These are phyloP conservation scores for Galaxias olidus DNA, from an alignment of 2,797 vertebrate genomes.

Conservation along the genomic window DNA sequence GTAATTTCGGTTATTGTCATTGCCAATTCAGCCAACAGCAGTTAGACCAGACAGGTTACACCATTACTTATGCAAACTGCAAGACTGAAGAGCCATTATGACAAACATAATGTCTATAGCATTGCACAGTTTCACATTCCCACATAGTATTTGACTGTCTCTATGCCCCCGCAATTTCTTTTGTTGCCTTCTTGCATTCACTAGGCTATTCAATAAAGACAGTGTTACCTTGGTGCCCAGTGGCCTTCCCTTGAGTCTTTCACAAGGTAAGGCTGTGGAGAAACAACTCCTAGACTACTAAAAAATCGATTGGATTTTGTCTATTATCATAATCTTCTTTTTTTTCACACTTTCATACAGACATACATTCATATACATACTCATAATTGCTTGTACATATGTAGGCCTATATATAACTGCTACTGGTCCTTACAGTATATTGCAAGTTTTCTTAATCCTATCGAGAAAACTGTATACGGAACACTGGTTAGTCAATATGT, in stretches of 20 bases:
- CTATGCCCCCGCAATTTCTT: no score
- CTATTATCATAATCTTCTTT: constrained; percentile 1
- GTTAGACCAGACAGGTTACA: no score
- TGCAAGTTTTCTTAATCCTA: constrained; percentile 22
- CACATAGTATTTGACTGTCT: no score
- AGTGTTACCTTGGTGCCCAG: constrained; percentile 30
- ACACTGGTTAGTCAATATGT: constrained; percentile 9
- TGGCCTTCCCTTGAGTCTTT: constrained; percentile 12
- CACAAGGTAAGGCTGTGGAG: constrained; percentile 7
- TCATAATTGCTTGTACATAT: background rate
- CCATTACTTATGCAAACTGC: no score
- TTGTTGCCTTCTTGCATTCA: no score
- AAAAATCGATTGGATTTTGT: constrained; percentile 23
- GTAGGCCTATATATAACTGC: background rate
- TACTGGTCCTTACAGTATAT: constrained; percentile 5
- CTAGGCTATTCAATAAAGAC: background rate
- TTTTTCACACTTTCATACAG: constrained; percentile 1
- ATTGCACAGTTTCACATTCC: no score
- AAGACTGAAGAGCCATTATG: no score
- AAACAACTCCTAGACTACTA: constrained; percentile 20
- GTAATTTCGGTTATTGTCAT: no score
- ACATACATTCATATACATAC: no score
- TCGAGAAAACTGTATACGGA: constrained; percentile 5
- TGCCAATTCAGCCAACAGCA: no score
- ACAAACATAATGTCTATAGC: no score